These are phyloP conservation scores for Drosophila ogumai DNA, from an alignment of 1,140 invertebrate genomes.

Conservation along the genomic window DNA sequence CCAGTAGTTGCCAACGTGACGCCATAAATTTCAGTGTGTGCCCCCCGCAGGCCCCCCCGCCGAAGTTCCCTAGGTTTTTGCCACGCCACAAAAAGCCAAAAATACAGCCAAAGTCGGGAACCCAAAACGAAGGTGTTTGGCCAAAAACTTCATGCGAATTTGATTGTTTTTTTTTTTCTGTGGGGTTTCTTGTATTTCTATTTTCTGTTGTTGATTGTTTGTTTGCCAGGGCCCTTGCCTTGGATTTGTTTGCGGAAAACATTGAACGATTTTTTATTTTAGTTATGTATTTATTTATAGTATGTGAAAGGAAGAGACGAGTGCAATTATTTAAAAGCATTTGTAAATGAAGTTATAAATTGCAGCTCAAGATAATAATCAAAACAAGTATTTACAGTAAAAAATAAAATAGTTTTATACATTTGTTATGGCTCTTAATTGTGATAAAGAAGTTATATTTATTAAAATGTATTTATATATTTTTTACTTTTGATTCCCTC, in stretches of 20 bases:
- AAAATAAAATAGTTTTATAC: background rate
- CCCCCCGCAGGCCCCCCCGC: background rate
- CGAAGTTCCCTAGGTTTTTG: slow-evolving; percentile 8
- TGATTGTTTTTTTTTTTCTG: slow-evolving; percentile 23
- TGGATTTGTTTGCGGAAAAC: slow-evolving; percentile 44
- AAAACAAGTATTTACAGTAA: background rate
- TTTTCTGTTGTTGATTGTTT: slow-evolving; percentile 29
- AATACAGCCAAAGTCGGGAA: slow-evolving; percentile 41
- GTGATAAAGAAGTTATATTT: background rate
- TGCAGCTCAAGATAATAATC: background rate
- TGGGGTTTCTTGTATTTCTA: slow-evolving; percentile 13
- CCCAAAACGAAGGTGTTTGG: slow-evolving; percentile 38
- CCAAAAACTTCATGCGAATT: slow-evolving; percentile 41
- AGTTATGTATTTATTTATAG: slow-evolving; percentile 10
- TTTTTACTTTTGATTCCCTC: background rate
- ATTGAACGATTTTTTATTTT: slow-evolving; percentile 17
- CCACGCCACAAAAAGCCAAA: slow-evolving; percentile 29
- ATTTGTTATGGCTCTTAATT: background rate
- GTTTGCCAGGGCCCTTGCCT: slow-evolving; percentile 45
- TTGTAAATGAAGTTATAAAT: background rate
- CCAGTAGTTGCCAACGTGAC: slow-evolving; percentile 67
- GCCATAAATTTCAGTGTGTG: slow-evolving; percentile 56
- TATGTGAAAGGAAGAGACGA: background rate
- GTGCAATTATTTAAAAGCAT: background rate
- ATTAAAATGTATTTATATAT: background rate